Percentiles rank a stretch among this genome's conserved stretches.
Evolutionary conservation across 2,113 vertebrate genomes (phyloP).

Genomic region (Brienomyrus brachyistius): DNA sequence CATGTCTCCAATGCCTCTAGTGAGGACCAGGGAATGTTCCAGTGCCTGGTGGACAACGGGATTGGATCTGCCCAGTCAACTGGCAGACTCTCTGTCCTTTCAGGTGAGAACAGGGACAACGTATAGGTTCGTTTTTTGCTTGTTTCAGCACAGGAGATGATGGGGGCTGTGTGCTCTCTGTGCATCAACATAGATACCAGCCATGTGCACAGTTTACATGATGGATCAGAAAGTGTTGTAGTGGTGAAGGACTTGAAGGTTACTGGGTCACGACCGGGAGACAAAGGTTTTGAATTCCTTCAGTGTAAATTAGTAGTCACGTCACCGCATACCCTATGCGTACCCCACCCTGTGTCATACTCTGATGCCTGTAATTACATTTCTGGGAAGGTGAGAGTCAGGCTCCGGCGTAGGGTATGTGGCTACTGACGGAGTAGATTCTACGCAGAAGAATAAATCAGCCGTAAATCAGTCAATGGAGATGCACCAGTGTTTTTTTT

Average conservation of each 20-base stretch:
- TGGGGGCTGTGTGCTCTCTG: neutral
- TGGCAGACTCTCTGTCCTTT: conserved; percentile 62
- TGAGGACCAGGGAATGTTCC: conserved; percentile 77
- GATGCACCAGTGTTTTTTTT: neutral
- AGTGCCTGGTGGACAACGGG: conserved; percentile 76
- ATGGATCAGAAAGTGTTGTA: neutral
- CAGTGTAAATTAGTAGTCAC: neutral
- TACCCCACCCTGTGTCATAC: neutral
- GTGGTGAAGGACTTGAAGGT: neutral
- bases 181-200: neutral
- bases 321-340: neutral
- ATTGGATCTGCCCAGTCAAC: conserved; percentile 69
- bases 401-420: neutral
- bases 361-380: neutral
- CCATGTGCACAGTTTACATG: neutral
- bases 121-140: neutral
- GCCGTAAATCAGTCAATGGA: neutral
- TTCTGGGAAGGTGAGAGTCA: neutral
- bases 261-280: neutral
- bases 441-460: neutral
- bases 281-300: neutral
- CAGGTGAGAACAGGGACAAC: conserved; percentile 53
- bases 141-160: neutral
- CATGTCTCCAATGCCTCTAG: conserved; percentile 47
- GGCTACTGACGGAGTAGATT: neutral